Evolutionary conservation across 2,797 vertebrate genomes (phyloP).

Genomic region (Sebastolobus alascanus): DNA sequence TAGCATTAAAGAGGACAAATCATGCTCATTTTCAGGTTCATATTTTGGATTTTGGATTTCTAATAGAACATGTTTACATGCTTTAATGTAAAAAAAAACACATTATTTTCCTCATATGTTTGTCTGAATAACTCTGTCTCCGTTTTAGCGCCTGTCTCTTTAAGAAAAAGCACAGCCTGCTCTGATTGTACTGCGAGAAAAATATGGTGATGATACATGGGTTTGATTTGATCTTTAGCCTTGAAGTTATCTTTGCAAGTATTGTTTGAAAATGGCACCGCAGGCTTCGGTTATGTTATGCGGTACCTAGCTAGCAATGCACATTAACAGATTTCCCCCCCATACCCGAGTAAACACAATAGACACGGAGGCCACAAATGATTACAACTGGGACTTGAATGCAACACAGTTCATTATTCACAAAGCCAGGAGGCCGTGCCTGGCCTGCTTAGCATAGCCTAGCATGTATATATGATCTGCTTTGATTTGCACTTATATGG

Average conservation of each 20-base stretch:
- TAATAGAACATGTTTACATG: not conserved
- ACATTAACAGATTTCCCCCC: constrained; percentile 39
- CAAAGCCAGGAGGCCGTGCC: constrained; percentile 34
- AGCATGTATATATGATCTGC: constrained; percentile 32
- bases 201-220: not conserved
- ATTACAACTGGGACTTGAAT: constrained; percentile 64
- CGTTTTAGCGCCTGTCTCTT: not conserved
- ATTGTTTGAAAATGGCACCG: constrained; percentile 20
- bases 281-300: constrained; percentile 19
- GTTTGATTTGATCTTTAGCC: constrained; percentile 25
- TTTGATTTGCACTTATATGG: constrained; percentile 25
- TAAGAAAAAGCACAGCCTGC: not conserved
- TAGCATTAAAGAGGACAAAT: not conserved
- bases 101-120: not conserved
- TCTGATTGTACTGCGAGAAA: not conserved
- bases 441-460: not conserved
- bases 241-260: constrained; percentile 37
- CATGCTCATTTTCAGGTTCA: too few relatives aligned
- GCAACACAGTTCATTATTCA: constrained; percentile 64
- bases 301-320: not conserved
- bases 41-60: not conserved
- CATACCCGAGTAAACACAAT: constrained; percentile 32
- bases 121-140: not conserved
- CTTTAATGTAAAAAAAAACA: accelerated
- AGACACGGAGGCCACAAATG: constrained; percentile 48